Evolutionary conservation across 1,140 invertebrate species (phyloP).

Genomic region (Tetragonula clypearis): DNA sequence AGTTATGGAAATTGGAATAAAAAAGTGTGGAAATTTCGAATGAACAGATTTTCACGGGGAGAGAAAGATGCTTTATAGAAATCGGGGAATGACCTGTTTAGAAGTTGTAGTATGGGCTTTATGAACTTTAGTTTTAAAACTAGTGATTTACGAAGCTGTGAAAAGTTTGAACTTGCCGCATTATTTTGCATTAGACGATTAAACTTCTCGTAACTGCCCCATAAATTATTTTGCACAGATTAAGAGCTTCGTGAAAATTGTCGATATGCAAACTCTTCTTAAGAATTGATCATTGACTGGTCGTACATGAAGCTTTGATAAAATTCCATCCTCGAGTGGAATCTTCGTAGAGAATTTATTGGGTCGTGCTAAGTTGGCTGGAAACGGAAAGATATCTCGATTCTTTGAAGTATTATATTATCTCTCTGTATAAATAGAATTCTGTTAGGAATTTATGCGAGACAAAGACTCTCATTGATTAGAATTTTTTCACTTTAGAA

Average conservation of each 20-base stretch:
- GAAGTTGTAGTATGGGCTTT: not conserved
- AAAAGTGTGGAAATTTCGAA: not conserved
- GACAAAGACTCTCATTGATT: not conserved
- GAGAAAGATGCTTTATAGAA: not conserved
- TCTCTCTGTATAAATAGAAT: not conserved
- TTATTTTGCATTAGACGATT: not conserved
- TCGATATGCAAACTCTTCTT: not conserved
- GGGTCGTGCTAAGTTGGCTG: not conserved
- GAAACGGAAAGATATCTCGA: not conserved
- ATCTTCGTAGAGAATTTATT: not conserved
- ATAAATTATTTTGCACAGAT: not conserved
- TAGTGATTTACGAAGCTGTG: not conserved
- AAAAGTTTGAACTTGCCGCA: not conserved
- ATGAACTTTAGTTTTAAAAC: not conserved
- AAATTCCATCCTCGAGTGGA: not conserved
- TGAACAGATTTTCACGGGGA: not conserved
- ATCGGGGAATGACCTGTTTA: not conserved
- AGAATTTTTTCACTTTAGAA: not conserved
- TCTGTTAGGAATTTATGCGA: not conserved
- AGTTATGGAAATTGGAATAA: no score
- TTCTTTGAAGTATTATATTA: not conserved
- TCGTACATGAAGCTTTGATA: not conserved
- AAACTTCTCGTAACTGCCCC: no score
- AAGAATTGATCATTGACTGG: not conserved
- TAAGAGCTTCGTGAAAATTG: not conserved